Evolutionary conservation across 2,113 vertebrate genomes (phyloP).

Genomic region (Thamnaconus septentrionalis): DNA sequence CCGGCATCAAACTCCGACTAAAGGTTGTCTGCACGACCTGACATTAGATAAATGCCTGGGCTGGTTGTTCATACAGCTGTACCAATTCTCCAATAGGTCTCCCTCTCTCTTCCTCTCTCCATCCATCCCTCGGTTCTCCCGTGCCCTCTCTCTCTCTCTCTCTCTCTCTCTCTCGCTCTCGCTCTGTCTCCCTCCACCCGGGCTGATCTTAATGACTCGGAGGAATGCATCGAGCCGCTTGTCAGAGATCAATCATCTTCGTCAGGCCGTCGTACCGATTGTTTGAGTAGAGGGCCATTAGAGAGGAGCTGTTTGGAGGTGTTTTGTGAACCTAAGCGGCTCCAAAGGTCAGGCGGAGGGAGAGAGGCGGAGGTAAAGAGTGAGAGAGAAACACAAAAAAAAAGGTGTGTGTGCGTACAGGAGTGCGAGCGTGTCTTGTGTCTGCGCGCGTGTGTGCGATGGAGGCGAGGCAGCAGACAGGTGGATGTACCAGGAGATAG

Average conservation of each 20-base stretch:
- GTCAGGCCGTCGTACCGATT: constrained; percentile 78
- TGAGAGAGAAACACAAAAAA: constrained; percentile 19
- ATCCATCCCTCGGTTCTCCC: too few relatives aligned
- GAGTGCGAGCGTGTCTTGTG: constrained; percentile 15
- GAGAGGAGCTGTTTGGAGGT: constrained; percentile 82
- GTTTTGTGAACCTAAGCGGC: constrained; percentile 81
- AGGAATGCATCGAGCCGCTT: constrained; percentile 77
- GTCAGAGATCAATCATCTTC: constrained; percentile 83
- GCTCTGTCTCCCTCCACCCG: constrained; percentile 39
- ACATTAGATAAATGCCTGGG: constrained; percentile 76
- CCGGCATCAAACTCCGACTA: constrained; percentile 66
- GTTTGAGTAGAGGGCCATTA: constrained; percentile 82
- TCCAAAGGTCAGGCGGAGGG: constrained; percentile 77
- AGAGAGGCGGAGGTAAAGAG: constrained; percentile 59
- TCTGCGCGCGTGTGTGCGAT: not conserved
- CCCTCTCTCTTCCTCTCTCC: constrained; percentile 47
- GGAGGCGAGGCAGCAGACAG: constrained; percentile 42
- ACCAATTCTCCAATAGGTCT: constrained; percentile 76
- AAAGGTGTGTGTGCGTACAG: constrained; percentile 9
- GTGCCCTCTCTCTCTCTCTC: constrained; percentile 60
- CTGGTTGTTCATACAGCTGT: constrained; percentile 67
- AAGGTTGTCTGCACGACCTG: constrained; percentile 76
- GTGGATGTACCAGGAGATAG: constrained; percentile 45
- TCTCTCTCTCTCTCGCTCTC: constrained; percentile 59
- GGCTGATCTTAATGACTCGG: constrained; percentile 80